Conservation (phyloP, 2,113 vertebrate species). For the Phrynocephalus versicolor region DNA sequence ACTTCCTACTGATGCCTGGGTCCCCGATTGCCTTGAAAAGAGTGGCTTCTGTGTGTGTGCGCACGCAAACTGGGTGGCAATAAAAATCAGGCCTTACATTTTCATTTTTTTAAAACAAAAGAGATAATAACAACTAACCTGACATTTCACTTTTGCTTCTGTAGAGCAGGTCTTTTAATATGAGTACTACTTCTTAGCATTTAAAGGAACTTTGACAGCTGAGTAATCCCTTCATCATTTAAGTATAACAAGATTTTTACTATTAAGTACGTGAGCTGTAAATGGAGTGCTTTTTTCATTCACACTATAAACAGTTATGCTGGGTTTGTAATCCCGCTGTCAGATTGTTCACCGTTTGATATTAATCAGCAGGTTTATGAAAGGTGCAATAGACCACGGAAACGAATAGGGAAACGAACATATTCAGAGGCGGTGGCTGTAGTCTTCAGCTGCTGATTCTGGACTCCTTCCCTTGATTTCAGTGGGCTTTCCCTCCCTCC, state of each 20-base stretch:
- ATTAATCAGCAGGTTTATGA: slow-evolving; percentile 85
- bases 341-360: slow-evolving; percentile 81
- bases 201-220: slow-evolving; percentile 80
- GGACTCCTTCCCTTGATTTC: not conserved
- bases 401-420: slow-evolving; percentile 69
- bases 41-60: not conserved
- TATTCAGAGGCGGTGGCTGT: slow-evolving; percentile 45
- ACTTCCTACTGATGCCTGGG: not conserved
- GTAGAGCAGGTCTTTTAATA: slow-evolving; percentile 73
- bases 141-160: slow-evolving; percentile 67
- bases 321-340: slow-evolving; percentile 84
- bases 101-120: slow-evolving; percentile 65
- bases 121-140: slow-evolving; percentile 68
- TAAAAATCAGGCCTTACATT: slow-evolving; percentile 43
- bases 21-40: not conserved
- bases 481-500: not conserved
- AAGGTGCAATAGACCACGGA: slow-evolving; percentile 75
- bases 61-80: not conserved
- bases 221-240: slow-evolving; percentile 79
- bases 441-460: slow-evolving; percentile 16
- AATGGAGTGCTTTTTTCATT: slow-evolving; percentile 78
- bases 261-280: slow-evolving; percentile 80
- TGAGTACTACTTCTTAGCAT: slow-evolving; percentile 73
- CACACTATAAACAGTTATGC: slow-evolving; percentile 83
- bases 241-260: slow-evolving; percentile 80